phyloP scores from a whole-genome alignment of 2,797 vertebrate genomes.

The Rhinatrema bivittatum region DNA sequence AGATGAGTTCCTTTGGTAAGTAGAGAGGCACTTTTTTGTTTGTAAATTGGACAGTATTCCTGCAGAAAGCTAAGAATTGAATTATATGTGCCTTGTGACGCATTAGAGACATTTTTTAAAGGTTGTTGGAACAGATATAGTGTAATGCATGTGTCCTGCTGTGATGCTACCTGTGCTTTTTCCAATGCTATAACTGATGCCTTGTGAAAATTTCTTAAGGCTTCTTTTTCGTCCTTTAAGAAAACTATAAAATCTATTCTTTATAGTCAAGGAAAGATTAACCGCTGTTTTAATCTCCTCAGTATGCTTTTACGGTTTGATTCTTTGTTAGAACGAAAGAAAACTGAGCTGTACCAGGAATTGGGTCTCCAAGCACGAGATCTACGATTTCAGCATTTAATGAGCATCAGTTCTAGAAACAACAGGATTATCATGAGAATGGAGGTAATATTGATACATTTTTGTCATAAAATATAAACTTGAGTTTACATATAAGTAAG shows the following conservation, averaged over 20 bases:
- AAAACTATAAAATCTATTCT: background rate
- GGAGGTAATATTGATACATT: constrained; percentile 70
- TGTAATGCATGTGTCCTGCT: too few species aligned
- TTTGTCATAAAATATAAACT: background rate
- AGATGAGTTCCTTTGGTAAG: constrained; percentile 83
- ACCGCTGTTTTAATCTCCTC: background rate
- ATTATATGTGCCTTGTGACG: too few species aligned
- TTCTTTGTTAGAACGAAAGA: constrained; percentile 78
- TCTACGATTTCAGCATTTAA: constrained; percentile 86
- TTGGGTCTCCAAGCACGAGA: constrained; percentile 89
- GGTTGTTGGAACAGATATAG: too few species aligned
- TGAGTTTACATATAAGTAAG: too few species aligned
- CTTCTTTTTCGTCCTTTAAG: too few species aligned
- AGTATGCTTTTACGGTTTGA: background rate
- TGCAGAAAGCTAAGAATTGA: too few species aligned
- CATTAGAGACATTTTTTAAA: too few species aligned
- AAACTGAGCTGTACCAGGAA: constrained; percentile 90
- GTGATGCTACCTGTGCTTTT: too few species aligned
- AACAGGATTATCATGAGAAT: constrained; percentile 90
- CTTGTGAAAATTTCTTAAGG: too few species aligned
- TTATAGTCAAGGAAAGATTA: background rate
- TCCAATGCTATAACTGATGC: too few species aligned
- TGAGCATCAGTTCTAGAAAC: constrained; percentile 83
- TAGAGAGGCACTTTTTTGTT: constrained; percentile 4
- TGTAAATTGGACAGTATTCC: too few species aligned